Percentiles rank a stretch among this genome's conserved stretches.
phyloP scores from a whole-genome alignment of 2,888 invertebrate genomes.

The Alviniconcha strummeri region DNA sequence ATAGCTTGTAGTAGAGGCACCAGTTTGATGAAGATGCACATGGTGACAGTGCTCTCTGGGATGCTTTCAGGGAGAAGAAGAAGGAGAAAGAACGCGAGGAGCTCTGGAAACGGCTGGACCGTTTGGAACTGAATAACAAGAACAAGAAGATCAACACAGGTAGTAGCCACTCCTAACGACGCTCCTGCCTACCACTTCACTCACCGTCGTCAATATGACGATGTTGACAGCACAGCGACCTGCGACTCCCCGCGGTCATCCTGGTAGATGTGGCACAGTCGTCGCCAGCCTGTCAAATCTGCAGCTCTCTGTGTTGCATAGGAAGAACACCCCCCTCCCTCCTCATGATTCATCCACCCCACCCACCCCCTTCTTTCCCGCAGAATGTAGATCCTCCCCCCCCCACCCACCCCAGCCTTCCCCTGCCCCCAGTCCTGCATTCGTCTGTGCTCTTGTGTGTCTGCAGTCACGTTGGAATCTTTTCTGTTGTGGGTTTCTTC shows the following conservation, averaged over 20 bases:
- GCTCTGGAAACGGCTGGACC: constrained; percentile 83
- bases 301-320: constrained; percentile 27
- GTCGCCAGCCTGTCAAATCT: constrained; percentile 13
- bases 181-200: background rate
- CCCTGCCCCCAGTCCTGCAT: no score
- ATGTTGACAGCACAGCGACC: background rate
- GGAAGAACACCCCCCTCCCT: background rate
- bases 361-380: background rate
- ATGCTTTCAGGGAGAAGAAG: constrained; percentile 87
- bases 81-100: constrained; percentile 97
- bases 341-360: background rate
- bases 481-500: no score
- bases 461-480: no score
- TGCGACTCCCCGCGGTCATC: background rate
- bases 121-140: constrained; percentile 67
- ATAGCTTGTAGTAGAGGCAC: no score
- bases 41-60: background rate
- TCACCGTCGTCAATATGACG: background rate
- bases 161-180: constrained; percentile 26
- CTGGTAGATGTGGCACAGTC: background rate
- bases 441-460: no score
- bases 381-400: no score
- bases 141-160: constrained; percentile 43
- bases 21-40: no score
- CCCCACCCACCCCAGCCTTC: no score